These are phyloP conservation scores for Acipenser oxyrinchus DNA, from an alignment of 2,797 vertebrate genomes.

Conservation along the genomic window DNA sequence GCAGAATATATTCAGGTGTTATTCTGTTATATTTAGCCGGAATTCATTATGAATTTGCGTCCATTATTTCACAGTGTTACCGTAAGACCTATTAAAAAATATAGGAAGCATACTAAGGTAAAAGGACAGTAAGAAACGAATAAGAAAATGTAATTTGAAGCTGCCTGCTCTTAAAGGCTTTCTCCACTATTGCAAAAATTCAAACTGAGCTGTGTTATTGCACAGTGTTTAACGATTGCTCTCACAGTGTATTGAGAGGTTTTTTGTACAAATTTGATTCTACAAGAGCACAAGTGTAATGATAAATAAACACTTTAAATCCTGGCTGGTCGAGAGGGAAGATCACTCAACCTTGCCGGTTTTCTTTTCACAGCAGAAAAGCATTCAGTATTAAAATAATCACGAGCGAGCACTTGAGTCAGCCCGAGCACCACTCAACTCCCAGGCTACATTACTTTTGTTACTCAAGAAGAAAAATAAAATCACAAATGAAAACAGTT, in stretches of 20 bases:
- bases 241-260: not conserved
- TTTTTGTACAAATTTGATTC: not conserved
- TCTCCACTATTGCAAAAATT: not conserved
- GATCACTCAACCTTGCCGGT: not conserved
- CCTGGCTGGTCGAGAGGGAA: not conserved
- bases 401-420: constrained; percentile 1
- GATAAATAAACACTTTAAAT: constrained; percentile 1
- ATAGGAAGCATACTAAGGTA: too few relatives aligned
- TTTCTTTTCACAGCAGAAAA: not conserved
- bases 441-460: constrained; percentile 15
- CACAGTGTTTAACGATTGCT: not conserved
- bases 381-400: constrained; percentile 10
- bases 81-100: too few relatives aligned
- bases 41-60: too few relatives aligned
- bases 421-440: not conserved
- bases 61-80: too few relatives aligned
- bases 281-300: constrained; percentile 3
- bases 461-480: constrained; percentile 8
- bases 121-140: too few relatives aligned
- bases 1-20: too few relatives aligned
- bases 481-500: constrained; percentile 38
- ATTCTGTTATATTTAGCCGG: too few relatives aligned
- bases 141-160: too few relatives aligned
- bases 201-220: not conserved
- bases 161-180: too few relatives aligned